Base-by-base conservation (phyloP, 2,888 invertebrate species). In the Gymnoscelis rufifasciata region DNA sequence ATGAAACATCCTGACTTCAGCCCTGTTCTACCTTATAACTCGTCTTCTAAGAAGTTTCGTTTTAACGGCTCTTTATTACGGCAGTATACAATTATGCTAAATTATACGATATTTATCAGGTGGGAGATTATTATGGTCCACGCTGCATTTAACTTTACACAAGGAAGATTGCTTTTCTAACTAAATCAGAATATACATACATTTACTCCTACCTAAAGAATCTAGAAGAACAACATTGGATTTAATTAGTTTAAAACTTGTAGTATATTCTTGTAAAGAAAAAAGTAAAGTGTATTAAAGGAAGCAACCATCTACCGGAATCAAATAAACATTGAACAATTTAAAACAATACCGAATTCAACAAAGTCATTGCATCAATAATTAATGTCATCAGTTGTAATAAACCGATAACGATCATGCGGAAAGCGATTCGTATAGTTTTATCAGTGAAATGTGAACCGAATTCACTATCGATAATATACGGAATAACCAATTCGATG, bases 21-120 rank as follows among this genome's bases (percentile, higher is more conserved):
- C 71, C 68, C 75, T 71, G 75, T 72, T 73, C 72, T 59, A 56
- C 59, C 68, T 42, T 42, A 30, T 42, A 71, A 68, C 72, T 66
- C 67, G 70, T 69, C 64, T 75, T 78, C 73, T 66, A 54, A 64
- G 78, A 76, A 73, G 62, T 70, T 74, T 72, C 62, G 63, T 56
- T 67, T 65, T 64, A 67, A 64, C 65, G 59, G 60, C 60, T 48
- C 47, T 57, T 58, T 56, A 64, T 67, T 52, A 59, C 65, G 60
- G 52, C 51, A 54, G 47, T 57, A 59, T 63, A 63, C 57, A 67
- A 70, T 70, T 67, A 69, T 64, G 61, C 54, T 59, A 60, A 62
- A 60, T 58, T 64, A 59, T 61, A 62, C 58, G 54, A 61, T 36
- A 40, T 51, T 58, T 54, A 58, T 56, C 56, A 46, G 49, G 45